Evolutionary conservation across 2,113 vertebrate species (phyloP).

Genomic region (human): GRCh38 chr5:143606501-143607000

Average conservation of each 20-base stretch:
- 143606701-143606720: constrained; percentile 3
- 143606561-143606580: constrained; percentile 2
- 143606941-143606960: background rate
- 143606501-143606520: constrained; percentile 3
- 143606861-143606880: background rate
- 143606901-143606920: background rate
- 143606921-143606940: background rate
- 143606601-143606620: constrained; percentile 36
- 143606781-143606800: constrained; percentile 44
- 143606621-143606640: background rate
- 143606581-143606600: constrained; percentile 42
- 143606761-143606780: background rate
- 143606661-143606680: background rate
- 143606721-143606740: background rate
- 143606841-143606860: background rate
- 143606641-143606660: background rate
- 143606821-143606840: background rate
- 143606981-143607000: background rate
- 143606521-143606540: constrained; percentile 42
- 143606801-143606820: background rate
- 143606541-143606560: background rate
- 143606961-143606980: background rate
- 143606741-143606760: constrained; percentile 19
- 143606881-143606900: background rate
- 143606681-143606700: background rate